Evolutionary conservation across 1,140 invertebrate genomes (phyloP).

Genomic region (Uloborus diversus): DNA sequence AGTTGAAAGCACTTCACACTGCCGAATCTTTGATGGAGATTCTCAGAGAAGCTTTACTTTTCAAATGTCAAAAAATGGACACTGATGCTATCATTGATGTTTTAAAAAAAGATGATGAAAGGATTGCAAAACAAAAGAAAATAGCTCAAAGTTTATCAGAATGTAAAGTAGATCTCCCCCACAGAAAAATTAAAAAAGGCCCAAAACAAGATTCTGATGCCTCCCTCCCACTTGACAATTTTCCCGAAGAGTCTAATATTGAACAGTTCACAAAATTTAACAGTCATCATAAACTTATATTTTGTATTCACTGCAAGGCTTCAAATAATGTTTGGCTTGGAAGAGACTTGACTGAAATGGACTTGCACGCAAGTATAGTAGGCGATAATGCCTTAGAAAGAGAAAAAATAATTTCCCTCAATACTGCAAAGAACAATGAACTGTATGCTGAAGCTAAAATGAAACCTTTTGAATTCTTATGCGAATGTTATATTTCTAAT

Average conservation of each 20-base stretch:
- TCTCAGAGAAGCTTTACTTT: slow-evolving; percentile 7
- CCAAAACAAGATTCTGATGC: not conserved
- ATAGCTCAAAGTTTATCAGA: not conserved
- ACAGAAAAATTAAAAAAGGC: not conserved
- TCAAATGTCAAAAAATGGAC: not conserved
- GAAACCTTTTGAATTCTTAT: slow-evolving; percentile 19
- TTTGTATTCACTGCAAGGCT: slow-evolving; percentile 9
- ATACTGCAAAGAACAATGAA: not conserved
- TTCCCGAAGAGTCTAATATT: not conserved
- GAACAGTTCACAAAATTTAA: slow-evolving; percentile 20
- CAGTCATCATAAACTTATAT: not conserved
- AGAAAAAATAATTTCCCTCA: slow-evolving; percentile 16
- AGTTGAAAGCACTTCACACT: not conserved
- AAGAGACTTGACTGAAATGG: not conserved
- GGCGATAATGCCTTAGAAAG: not conserved
- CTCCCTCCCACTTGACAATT: too few relatives aligned
- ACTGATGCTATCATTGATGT: not conserved
- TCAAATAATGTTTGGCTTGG: slow-evolving; percentile 22
- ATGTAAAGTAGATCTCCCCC: not conserved
- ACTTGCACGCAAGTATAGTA: not conserved
- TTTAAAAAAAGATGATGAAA: not conserved
- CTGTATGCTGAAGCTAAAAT: not conserved
- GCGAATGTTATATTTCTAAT: slow-evolving; percentile 20
- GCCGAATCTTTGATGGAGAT: slow-evolving; percentile 11
- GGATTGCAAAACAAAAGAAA: not conserved